phyloP scores from a whole-genome alignment of 2,113 vertebrate species.

The Morone saxatilis region DNA sequence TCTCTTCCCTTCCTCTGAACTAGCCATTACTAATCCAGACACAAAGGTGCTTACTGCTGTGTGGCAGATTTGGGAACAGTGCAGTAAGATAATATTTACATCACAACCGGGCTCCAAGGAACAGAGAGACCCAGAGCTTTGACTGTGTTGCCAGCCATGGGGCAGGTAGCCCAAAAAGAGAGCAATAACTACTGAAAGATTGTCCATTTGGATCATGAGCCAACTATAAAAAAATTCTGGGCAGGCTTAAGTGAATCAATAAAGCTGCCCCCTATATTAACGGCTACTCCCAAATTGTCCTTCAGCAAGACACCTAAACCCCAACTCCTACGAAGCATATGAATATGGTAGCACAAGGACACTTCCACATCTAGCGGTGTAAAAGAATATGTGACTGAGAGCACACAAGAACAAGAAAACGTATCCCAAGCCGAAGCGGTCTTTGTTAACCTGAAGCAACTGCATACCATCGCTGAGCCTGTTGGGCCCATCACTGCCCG shows the following conservation, averaged over 20 bases:
- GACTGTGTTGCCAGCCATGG: slow-evolving; percentile 18
- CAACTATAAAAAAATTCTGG: background rate
- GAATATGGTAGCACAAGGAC: background rate
- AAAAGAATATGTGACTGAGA: background rate
- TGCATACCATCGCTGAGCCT: background rate
- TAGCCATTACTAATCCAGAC: slow-evolving; percentile 80
- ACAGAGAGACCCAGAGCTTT: slow-evolving; percentile 33
- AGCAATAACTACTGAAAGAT: slow-evolving; percentile 5
- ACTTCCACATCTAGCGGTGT: background rate
- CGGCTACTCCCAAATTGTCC: background rate
- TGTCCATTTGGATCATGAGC: slow-evolving; percentile 11
- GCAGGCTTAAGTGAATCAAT: background rate
- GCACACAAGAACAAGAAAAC: background rate
- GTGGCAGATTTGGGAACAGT: slow-evolving; percentile 69
- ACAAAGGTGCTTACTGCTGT: slow-evolving; percentile 81
- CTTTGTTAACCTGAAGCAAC: slow-evolving; percentile 5
- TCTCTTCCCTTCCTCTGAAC: slow-evolving; percentile 61
- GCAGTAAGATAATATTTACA: slow-evolving; percentile 83
- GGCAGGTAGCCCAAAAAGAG: slow-evolving; percentile 32
- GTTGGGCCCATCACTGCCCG: background rate
- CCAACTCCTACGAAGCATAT: background rate
- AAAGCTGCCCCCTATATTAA: slow-evolving; percentile 4
- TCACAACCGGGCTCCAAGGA: slow-evolving; percentile 71
- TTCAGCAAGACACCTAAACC: slow-evolving; percentile 13
- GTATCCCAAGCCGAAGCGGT: background rate